Evolutionary conservation across 1,140 invertebrate species (phyloP).

Genomic region (Ceratina calcarata): DNA sequence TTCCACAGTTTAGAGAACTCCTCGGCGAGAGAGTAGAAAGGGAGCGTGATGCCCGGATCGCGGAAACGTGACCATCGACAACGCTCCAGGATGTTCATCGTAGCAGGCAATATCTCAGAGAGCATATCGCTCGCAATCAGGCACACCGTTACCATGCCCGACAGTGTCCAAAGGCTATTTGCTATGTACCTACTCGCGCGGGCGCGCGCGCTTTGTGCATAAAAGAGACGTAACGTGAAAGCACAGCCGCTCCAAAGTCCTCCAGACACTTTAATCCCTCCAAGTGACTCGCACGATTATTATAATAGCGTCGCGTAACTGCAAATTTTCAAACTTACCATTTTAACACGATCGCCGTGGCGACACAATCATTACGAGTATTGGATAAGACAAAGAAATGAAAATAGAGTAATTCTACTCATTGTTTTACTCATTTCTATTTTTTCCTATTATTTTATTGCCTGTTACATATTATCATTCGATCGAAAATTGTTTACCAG

Average conservation of each 20-base stretch:
- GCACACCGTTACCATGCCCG: constrained; percentile 62
- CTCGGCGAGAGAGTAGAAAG: constrained; percentile 56
- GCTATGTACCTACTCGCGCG: constrained; percentile 38
- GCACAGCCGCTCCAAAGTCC: constrained; percentile 51
- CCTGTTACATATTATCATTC: no score
- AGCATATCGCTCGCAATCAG: constrained; percentile 67
- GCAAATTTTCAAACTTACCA: no score
- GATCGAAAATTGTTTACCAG: no score
- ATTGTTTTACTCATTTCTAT: no score
- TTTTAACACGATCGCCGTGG: no score
- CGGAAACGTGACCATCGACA: constrained; percentile 67
- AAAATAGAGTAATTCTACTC: no score
- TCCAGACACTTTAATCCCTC: constrained; percentile 37
- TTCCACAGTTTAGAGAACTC: constrained; percentile 33
- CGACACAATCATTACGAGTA: no score
- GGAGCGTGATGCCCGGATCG: constrained; percentile 62
- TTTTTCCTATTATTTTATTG: no score
- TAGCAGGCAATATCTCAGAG: constrained; percentile 59
- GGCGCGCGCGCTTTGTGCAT: constrained; percentile 60
- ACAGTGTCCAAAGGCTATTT: constrained; percentile 69
- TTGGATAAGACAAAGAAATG: no score
- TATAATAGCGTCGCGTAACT: no score
- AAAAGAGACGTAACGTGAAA: constrained; percentile 64
- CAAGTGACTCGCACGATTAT: no score
- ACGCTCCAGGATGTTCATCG: constrained; percentile 62